Evolutionary conservation across 2,113 vertebrate species (phyloP).

Genomic region (Vulpes ferrilata): DNA sequence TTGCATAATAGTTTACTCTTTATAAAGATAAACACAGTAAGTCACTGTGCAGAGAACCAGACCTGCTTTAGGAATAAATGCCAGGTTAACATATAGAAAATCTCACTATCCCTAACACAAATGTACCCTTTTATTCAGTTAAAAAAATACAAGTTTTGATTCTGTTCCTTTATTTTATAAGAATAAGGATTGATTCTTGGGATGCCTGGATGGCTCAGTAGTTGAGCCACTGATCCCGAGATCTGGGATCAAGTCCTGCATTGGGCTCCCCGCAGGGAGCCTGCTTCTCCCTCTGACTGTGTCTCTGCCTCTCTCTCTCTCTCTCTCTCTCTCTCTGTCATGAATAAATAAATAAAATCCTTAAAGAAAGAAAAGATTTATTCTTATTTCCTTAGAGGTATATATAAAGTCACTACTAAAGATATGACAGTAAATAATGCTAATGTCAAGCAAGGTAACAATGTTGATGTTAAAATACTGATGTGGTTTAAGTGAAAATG

Average conservation of each 20-base stretch:
- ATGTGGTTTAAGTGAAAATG: background rate
- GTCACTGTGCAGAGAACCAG: slow-evolving; percentile 47
- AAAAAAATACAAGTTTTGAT: background rate
- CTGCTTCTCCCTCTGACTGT: no score
- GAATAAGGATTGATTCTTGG: background rate
- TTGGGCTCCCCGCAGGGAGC: no score
- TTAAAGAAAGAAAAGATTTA: background rate
- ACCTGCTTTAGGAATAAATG: slow-evolving; percentile 46
- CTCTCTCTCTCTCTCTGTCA: no score
- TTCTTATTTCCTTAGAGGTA: background rate
- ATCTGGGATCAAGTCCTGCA: no score
- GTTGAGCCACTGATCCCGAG: no score
- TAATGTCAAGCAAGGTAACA: background rate
- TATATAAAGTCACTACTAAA: slow-evolving; percentile 34
- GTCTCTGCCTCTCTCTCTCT: no score
- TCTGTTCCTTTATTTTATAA: background rate
- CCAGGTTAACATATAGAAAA: slow-evolving; percentile 1
- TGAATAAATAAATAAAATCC: no score
- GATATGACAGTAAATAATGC: background rate
- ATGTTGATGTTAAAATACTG: background rate
- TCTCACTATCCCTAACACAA: background rate
- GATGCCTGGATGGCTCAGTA: no score
- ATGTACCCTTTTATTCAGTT: background rate
- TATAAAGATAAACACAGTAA: slow-evolving; percentile 70
- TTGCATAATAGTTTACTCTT: slow-evolving; percentile 61